A percentile compares a stretch with the other conserved stretches of the same genome.
Conservation (phyloP, 2,797 vertebrate species). For the Nannoperca obscura region DNA sequence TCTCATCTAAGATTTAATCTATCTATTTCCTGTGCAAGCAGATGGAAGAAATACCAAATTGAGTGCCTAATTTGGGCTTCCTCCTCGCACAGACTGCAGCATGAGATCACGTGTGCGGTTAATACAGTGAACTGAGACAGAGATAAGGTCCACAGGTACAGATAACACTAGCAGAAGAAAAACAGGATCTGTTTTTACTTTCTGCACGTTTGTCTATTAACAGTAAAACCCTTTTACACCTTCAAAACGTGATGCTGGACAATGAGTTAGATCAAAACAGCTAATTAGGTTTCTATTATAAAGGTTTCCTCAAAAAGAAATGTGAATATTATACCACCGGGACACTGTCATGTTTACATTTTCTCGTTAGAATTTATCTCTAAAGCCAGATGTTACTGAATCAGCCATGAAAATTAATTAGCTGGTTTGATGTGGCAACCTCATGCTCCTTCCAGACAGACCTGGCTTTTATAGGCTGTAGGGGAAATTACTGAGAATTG, state of each 20-base stretch:
- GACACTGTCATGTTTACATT: slow-evolving; percentile 78
- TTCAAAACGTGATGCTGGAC: slow-evolving; percentile 27
- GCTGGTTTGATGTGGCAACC: slow-evolving; percentile 83
- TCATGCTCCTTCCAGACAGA: slow-evolving; percentile 79
- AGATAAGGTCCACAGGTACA: slow-evolving; percentile 57
- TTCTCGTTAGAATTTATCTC: slow-evolving; percentile 80
- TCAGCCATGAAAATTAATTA: slow-evolving; percentile 85
- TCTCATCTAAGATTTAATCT: slow-evolving; percentile 80
- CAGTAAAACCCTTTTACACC: slow-evolving; percentile 13
- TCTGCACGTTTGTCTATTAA: slow-evolving; percentile 18
- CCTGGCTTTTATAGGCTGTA: slow-evolving; percentile 83
- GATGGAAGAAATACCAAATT: slow-evolving; percentile 72
- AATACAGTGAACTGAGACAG: slow-evolving; percentile 45
- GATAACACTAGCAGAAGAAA: slow-evolving; percentile 36
- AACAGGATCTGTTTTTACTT: slow-evolving; percentile 29
- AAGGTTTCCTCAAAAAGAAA: slow-evolving; percentile 62
- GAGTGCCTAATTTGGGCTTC: slow-evolving; percentile 68
- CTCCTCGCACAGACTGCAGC: slow-evolving; percentile 61
- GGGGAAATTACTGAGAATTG: slow-evolving; percentile 81
- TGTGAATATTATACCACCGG: slow-evolving; percentile 59
- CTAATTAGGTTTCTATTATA: slow-evolving; percentile 67
- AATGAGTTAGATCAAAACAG: slow-evolving; percentile 49
- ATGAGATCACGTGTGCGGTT: slow-evolving; percentile 64
- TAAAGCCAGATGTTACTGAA: slow-evolving; percentile 82
- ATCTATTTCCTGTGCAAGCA: slow-evolving; percentile 79